A percentile compares a stretch with the other conserved stretches of the same genome.
These are phyloP conservation scores for Listronotus oregonensis DNA, from an alignment of 1,140 invertebrate genomes.

Conservation along the genomic window DNA sequence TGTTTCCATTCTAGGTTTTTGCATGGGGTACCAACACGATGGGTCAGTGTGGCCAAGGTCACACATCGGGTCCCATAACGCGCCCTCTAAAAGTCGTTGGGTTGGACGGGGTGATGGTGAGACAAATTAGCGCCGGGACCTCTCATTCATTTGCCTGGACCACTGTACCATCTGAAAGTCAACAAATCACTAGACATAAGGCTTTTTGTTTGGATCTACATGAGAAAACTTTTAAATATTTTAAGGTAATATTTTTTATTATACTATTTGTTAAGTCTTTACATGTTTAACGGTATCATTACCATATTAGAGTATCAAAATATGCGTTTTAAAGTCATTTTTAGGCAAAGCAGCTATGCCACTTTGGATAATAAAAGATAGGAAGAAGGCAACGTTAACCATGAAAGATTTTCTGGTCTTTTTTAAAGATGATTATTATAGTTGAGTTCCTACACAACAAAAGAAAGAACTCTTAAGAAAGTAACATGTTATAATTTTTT, in stretches of 20 bases:
- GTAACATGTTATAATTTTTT: no score
- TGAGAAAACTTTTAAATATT: conserved; percentile 63
- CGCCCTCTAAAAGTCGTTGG: conserved; percentile 67
- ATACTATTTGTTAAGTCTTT: neutral
- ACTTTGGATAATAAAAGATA: no score
- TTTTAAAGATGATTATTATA: no score
- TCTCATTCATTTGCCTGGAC: conserved; percentile 74
- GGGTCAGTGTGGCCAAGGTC: conserved; percentile 74
- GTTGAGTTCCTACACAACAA: no score
- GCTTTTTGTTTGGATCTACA: conserved; percentile 70
- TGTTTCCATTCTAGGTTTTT: conserved; percentile 48
- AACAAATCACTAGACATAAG: conserved; percentile 62
- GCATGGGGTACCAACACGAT: conserved; percentile 75
- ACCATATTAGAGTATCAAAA: no score
- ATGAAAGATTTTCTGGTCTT: no score
- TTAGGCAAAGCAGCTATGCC: no score
- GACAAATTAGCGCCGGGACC: conserved; percentile 67
- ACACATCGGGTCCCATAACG: conserved; percentile 67
- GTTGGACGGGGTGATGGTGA: conserved; percentile 64
- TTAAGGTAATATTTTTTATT: conserved; percentile 13
- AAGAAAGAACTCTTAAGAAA: no score
- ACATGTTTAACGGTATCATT: no score
- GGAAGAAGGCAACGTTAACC: no score
- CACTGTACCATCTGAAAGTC: conserved; percentile 62
- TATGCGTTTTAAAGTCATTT: no score